phyloP scores from a whole-genome alignment of 2,888 invertebrate genomes.

The Cyaniris semiargus region DNA sequence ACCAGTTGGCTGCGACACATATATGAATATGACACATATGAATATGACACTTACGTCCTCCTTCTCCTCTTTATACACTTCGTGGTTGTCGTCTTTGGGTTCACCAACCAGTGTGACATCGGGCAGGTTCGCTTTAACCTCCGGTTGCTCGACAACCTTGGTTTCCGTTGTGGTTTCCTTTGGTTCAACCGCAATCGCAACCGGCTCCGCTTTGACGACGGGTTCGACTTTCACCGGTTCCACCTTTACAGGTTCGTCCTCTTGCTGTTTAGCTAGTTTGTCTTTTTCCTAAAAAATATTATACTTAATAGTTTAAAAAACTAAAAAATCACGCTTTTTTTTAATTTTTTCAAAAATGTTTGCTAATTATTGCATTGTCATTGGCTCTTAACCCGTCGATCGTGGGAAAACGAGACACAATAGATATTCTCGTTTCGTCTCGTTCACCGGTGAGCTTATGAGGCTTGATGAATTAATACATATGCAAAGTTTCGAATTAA shows the following conservation, averaged over 20 bases:
- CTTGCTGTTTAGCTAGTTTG: slow-evolving; percentile 9
- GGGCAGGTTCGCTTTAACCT: slow-evolving; percentile 54
- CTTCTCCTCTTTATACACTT: slow-evolving; percentile 53
- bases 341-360: too few species aligned
- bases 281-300: slow-evolving; percentile 57
- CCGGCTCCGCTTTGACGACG: slow-evolving; percentile 46
- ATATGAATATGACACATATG: too few species aligned
- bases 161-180: slow-evolving; percentile 29
- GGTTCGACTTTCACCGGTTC: slow-evolving; percentile 45
- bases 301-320: not conserved
- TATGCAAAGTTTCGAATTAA: too few species aligned
- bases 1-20: too few species aligned
- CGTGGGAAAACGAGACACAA: too few species aligned
- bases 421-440: too few species aligned
- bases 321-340: too few species aligned
- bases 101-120: slow-evolving; percentile 68
- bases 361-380: too few species aligned
- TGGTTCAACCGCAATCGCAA: not conserved
- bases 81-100: slow-evolving; percentile 59
- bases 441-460: too few species aligned
- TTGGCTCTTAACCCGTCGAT: too few species aligned
- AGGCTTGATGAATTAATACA: too few species aligned
- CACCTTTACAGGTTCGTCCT: slow-evolving; percentile 49
- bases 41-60: slow-evolving; percentile 42
- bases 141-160: slow-evolving; percentile 32